phyloP scores from a whole-genome alignment of 2,888 invertebrate genomes.

The Erebia palarica region DNA sequence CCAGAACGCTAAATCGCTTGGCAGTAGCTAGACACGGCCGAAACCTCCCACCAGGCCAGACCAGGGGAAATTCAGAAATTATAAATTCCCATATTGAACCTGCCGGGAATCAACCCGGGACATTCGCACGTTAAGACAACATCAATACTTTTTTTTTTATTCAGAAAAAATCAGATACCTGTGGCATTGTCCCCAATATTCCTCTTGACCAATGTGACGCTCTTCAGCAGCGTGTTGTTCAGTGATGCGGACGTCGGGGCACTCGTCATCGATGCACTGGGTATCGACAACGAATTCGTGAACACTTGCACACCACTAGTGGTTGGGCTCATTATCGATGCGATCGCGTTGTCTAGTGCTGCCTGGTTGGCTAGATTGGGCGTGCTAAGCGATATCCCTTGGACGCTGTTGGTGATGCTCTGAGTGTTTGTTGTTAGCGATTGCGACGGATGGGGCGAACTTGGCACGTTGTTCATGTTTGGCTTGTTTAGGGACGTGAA shows the following conservation, averaged over 20 bases:
- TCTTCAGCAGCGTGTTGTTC: slow-evolving; percentile 64
- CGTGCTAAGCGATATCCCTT: slow-evolving; percentile 68
- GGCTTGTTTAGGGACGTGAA: slow-evolving; percentile 63
- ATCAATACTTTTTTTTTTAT: no score
- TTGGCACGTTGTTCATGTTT: slow-evolving; percentile 53
- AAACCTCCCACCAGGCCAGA: no score
- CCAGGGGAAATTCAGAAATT: no score
- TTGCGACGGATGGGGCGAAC: slow-evolving; percentile 57
- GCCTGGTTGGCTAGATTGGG: slow-evolving; percentile 64
- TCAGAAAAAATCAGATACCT: no score
- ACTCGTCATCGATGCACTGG: slow-evolving; percentile 35
- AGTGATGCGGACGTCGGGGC: slow-evolving; percentile 47
- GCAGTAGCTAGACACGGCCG: no score
- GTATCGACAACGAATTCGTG: slow-evolving; percentile 64
- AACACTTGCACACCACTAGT: slow-evolving; percentile 67
- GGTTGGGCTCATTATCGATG: slow-evolving; percentile 72
- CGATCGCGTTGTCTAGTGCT: slow-evolving; percentile 71
- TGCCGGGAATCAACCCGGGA: no score
- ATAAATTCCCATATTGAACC: no score
- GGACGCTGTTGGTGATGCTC: slow-evolving; percentile 69
- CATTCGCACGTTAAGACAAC: no score
- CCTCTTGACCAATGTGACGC: slow-evolving; percentile 73
- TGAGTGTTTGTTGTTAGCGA: slow-evolving; percentile 56
- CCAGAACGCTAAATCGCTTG: no score
- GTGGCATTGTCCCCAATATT: slow-evolving; percentile 64